Conservation (phyloP, 2,797 vertebrate genomes). For the Rousettus madagascariensis region DNA sequence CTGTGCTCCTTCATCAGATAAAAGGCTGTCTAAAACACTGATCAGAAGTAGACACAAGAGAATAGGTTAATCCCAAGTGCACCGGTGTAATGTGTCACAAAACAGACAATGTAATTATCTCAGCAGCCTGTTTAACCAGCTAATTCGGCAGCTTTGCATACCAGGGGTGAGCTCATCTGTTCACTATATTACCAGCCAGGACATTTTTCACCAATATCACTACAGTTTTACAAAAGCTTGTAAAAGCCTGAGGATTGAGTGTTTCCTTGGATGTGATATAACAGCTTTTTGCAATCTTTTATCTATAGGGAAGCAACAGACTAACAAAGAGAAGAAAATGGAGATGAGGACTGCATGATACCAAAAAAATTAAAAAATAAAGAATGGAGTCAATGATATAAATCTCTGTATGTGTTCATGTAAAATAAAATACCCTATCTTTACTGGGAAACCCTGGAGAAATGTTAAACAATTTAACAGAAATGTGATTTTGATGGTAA, state of each 20-base stretch:
- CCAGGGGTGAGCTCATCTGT: conserved; percentile 76
- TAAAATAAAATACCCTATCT: conserved; percentile 40
- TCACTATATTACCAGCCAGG: conserved; percentile 31
- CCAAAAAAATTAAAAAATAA: neutral
- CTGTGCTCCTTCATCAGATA: conserved; percentile 73
- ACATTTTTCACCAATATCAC: conserved; percentile 59
- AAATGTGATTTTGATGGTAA: conserved; percentile 41
- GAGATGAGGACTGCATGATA: neutral
- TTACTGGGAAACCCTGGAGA: conserved; percentile 32
- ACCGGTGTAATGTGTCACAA: conserved; percentile 64
- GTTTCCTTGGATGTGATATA: conserved; percentile 47
- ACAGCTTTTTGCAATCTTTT: conserved; percentile 59
- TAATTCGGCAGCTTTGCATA: conserved; percentile 70
- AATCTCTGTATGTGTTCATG: conserved; percentile 23
- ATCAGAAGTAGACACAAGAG: conserved; percentile 72
- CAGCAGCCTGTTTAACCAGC: conserved; percentile 72
- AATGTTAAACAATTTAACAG: conserved; percentile 32
- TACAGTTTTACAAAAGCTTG: conserved; percentile 67
- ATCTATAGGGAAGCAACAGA: conserved; percentile 55
- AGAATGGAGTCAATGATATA: neutral
- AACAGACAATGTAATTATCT: conserved; percentile 67
- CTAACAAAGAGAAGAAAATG: conserved; percentile 58
- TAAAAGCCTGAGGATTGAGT: conserved; percentile 54
- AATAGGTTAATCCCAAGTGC: conserved; percentile 75
- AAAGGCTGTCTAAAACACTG: conserved; percentile 72